Evolutionary conservation across 2,113 vertebrate genomes (phyloP).

Genomic region (Boulengeromyrus knoepffleri): DNA sequence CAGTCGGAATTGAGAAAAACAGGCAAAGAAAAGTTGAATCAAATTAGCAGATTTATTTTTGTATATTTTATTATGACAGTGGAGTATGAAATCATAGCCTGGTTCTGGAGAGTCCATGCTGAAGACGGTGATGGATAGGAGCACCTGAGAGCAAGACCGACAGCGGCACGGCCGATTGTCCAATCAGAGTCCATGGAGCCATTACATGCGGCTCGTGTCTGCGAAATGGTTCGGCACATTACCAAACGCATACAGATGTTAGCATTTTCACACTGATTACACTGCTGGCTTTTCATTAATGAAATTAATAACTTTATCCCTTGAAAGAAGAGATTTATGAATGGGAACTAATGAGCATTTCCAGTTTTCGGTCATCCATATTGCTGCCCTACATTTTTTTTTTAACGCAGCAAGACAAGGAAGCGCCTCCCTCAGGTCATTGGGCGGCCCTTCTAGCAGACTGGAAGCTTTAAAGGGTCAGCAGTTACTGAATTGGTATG

Average conservation of each 20-base stretch:
- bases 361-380: neutral
- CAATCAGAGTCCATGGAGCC: neutral
- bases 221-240: neutral
- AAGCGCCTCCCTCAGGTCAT: neutral
- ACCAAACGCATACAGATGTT: neutral
- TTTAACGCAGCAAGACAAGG: neutral
- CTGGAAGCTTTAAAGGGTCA: neutral
- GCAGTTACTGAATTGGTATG: neutral
- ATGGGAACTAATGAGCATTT: neutral
- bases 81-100: conserved; percentile 29
- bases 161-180: neutral
- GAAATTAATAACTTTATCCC: conserved; percentile 7
- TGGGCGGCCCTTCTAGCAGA: neutral
- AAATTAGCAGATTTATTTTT: conserved; percentile 16
- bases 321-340: neutral
- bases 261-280: neutral
- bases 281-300: neutral
- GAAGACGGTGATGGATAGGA: neutral
- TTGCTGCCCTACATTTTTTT: neutral
- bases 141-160: neutral
- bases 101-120: neutral
- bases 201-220: neutral
- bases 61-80: conserved; percentile 25
- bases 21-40: conserved; percentile 23
- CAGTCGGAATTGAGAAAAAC: conserved; percentile 28